Percentiles rank a stretch among this genome's conserved stretches.
phyloP scores from a whole-genome alignment of 2,888 invertebrate genomes.

The Agriopis leucophaearia region DNA sequence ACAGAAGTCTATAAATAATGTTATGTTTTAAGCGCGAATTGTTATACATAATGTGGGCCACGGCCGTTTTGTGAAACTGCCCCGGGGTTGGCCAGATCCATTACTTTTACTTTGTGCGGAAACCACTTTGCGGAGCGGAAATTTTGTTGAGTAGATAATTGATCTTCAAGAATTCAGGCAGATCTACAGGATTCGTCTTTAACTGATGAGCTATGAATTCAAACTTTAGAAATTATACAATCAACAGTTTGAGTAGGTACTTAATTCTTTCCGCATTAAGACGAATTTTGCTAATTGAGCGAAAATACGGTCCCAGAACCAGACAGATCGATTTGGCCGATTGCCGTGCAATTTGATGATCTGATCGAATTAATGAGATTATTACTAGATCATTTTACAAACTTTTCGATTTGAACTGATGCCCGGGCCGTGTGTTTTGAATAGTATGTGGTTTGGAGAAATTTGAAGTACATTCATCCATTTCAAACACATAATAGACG shows the following conservation, averaged over 20 bases:
- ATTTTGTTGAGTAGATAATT: slow-evolving; percentile 8
- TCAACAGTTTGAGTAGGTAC: neutral
- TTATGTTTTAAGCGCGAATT: slow-evolving; percentile 48
- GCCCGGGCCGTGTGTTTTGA: neutral
- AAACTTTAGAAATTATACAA: neutral
- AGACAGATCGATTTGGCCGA: slow-evolving; percentile 5
- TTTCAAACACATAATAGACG: neutral
- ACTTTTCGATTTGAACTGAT: neutral
- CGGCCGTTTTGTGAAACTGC: slow-evolving; percentile 60
- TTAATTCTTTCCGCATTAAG: neutral
- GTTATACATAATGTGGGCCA: slow-evolving; percentile 57
- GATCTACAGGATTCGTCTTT: neutral
- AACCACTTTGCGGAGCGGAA: slow-evolving; percentile 30
- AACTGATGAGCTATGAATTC: neutral
- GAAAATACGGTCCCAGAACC: neutral
- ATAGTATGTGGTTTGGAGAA: neutral
- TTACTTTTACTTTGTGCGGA: slow-evolving; percentile 56
- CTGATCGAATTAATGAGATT: neutral
- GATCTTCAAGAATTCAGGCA: neutral
- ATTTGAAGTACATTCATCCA: neutral
- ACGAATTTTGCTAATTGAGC: slow-evolving; percentile 6
- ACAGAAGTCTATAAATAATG: slow-evolving; percentile 46
- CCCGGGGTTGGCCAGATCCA: slow-evolving; percentile 51
- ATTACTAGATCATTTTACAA: neutral
- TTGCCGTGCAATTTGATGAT: neutral